A percentile compares a stretch with the other conserved stretches of the same genome.
Evolutionary conservation across 2,888 invertebrate genomes (phyloP).

Genomic region (Cyclophora punctaria): DNA sequence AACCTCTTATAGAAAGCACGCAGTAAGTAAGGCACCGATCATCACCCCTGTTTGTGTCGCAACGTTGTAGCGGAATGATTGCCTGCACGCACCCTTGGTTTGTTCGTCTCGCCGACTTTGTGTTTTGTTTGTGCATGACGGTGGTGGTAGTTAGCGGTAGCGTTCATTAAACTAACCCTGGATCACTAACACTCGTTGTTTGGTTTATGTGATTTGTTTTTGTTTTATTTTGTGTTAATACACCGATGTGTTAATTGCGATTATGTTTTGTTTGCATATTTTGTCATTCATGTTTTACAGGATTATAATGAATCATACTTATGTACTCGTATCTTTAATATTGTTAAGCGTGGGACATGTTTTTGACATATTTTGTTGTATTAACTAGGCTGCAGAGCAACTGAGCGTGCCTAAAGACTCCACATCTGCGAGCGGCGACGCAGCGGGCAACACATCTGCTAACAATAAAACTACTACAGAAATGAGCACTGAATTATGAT

Average conservation of each 20-base stretch:
- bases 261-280: slow-evolving; percentile 12
- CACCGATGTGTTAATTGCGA: slow-evolving; percentile 24
- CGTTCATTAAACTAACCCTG: slow-evolving; percentile 37
- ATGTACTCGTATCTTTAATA: neutral
- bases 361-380: slow-evolving; percentile 6
- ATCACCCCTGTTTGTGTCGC: slow-evolving; percentile 49
- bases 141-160: slow-evolving; percentile 33
- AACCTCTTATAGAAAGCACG: slow-evolving; percentile 75
- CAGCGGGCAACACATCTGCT: slow-evolving; percentile 30
- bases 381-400: slow-evolving; percentile 68
- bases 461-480: slow-evolving; percentile 55
- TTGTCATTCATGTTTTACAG: slow-evolving; percentile 1
- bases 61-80: slow-evolving; percentile 57
- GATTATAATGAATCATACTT: neutral
- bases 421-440: slow-evolving; percentile 30
- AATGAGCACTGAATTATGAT: slow-evolving; percentile 81
- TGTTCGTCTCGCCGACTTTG: slow-evolving; percentile 37
- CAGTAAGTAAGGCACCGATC: slow-evolving; percentile 67
- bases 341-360: slow-evolving; percentile 1
- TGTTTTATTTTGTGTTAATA: slow-evolving; percentile 21
- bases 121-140: slow-evolving; percentile 50
- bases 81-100: slow-evolving; percentile 62
- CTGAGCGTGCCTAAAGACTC: slow-evolving; percentile 39
- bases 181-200: slow-evolving; percentile 45
- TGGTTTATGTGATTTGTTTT: slow-evolving; percentile 11